phyloP scores from a whole-genome alignment of 2,113 vertebrate genomes.

The Otolemur garnettii region DNA sequence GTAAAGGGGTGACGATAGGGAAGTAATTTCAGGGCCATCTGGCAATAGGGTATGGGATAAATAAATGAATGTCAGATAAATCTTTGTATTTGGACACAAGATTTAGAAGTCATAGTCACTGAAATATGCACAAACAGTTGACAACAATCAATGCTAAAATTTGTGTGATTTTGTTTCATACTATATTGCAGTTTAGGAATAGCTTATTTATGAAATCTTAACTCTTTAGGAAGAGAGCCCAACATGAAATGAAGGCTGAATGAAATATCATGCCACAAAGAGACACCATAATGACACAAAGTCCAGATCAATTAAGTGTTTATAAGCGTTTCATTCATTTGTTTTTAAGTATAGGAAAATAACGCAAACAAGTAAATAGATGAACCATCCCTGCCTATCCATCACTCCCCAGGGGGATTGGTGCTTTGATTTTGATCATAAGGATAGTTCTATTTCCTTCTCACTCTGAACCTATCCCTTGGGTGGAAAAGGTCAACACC shows the following conservation, averaged over 20 bases:
- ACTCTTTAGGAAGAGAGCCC: neutral
- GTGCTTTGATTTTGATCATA: conserved; percentile 50
- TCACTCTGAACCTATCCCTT: conserved; percentile 42
- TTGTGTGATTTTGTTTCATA: neutral
- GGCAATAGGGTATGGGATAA: neutral
- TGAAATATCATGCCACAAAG: neutral
- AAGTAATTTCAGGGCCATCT: neutral
- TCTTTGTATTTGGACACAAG: neutral
- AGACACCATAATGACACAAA: neutral
- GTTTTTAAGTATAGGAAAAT: conserved; percentile 8
- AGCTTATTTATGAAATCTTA: neutral
- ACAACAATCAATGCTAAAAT: neutral
- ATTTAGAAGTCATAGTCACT: neutral
- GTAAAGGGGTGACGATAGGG: neutral
- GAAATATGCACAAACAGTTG: neutral
- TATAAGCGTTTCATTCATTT: neutral
- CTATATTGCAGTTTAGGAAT: neutral
- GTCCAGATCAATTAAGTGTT: neutral
- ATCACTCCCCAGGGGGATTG: neutral
- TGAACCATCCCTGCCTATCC: neutral
- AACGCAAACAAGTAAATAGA: neutral
- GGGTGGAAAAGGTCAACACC: conserved; percentile 72
- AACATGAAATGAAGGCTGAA: neutral
- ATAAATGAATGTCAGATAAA: neutral
- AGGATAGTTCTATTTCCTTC: conserved; percentile 9